Conservation (phyloP, 2,113 vertebrate genomes). For the Spea bombifrons region DNA sequence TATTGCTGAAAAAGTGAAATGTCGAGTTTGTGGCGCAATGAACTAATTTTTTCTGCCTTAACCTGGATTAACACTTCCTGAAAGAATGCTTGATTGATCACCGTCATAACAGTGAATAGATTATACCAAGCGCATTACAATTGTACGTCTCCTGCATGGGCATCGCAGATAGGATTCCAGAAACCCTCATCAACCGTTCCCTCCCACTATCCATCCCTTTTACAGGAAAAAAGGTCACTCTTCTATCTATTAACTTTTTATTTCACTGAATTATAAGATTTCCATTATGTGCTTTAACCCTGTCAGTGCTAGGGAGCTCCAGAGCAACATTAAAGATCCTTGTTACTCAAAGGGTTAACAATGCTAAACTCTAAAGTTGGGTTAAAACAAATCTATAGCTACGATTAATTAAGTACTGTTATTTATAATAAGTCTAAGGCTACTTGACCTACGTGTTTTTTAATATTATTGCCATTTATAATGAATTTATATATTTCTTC, state of each 20-base stretch:
- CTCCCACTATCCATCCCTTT: constrained; percentile 35
- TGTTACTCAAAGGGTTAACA: background rate
- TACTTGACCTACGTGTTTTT: no score
- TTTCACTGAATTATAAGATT: constrained; percentile 24
- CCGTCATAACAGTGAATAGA: constrained; percentile 46
- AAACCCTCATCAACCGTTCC: constrained; percentile 23
- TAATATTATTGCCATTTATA: no score
- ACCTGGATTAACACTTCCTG: constrained; percentile 44
- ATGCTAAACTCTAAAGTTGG: no score
- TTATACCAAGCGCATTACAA: constrained; percentile 38
- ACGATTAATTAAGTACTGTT: no score
- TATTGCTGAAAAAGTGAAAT: constrained; percentile 47
- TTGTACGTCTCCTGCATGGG: constrained; percentile 33
- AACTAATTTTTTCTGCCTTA: constrained; percentile 37
- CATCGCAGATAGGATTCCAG: constrained; percentile 37
- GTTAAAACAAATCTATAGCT: no score
- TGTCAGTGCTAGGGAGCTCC: background rate
- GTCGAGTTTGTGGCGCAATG: constrained; percentile 43
- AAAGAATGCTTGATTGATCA: constrained; percentile 47
- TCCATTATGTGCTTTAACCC: constrained; percentile 1
- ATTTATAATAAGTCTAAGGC: no score
- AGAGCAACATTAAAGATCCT: background rate
- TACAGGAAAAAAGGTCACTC: constrained; percentile 46
- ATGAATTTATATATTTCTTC: no score
- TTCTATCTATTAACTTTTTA: constrained; percentile 55